A percentile compares a stretch with the other conserved stretches of the same genome.
Evolutionary conservation across 2,888 invertebrate genomes (phyloP).

Genomic region (Lithophane semibrunnea): DNA sequence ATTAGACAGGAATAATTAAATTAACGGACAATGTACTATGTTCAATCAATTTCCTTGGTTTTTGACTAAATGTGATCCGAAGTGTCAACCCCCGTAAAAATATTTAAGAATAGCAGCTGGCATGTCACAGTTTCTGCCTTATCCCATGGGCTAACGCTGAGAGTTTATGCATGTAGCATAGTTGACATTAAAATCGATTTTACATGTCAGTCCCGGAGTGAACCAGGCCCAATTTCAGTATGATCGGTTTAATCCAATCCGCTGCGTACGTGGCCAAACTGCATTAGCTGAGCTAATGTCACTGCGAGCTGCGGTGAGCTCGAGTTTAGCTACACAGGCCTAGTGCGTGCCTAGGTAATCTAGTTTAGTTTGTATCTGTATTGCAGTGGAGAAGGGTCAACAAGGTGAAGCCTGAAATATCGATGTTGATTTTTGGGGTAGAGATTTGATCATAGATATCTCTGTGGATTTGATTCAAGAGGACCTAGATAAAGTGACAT

Average conservation of each 20-base stretch:
- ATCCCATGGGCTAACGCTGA: not conserved
- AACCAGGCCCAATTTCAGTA: not conserved
- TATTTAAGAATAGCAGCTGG: not conserved
- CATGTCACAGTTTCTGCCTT: not conserved
- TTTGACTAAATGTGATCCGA: too few species aligned
- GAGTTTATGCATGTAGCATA: not conserved
- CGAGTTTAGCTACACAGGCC: not conserved
- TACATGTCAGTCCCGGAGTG: not conserved
- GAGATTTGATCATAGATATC: not conserved
- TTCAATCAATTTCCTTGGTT: too few species aligned
- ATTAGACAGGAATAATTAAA: too few species aligned
- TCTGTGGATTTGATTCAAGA: too few species aligned
- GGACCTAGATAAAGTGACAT: too few species aligned
- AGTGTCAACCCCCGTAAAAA: too few species aligned
- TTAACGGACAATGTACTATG: too few species aligned
- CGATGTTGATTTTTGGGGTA: not conserved
- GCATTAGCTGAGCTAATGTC: slow-evolving; percentile 30
- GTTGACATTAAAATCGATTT: not conserved
- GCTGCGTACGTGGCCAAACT: not conserved
- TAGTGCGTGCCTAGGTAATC: not conserved
- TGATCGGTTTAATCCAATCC: slow-evolving; percentile 8
- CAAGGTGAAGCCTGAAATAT: not conserved
- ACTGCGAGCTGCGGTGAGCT: not conserved
- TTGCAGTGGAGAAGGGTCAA: too few species aligned
- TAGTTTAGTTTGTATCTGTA: not conserved